Base-by-base conservation (phyloP, 1,140 invertebrate genomes). In the Pseudomyrmex flavicornis region DNA sequence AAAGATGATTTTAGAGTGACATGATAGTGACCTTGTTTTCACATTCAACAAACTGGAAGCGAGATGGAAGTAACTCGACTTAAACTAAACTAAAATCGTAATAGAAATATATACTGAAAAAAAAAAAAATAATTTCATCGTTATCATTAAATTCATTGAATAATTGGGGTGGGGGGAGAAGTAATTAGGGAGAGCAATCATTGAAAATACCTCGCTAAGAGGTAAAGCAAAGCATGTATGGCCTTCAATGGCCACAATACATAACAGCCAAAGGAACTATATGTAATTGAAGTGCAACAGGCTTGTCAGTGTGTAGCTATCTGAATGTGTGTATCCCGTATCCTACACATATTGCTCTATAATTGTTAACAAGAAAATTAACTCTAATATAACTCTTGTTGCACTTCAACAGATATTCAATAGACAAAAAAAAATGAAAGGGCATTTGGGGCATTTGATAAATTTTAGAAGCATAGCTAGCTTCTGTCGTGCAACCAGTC, bases 401-500 rank as follows among this genome's bases (percentile, higher is more conserved):
- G 90, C 91, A 90, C 91, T 92, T 92, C 90, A 91, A 92, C 77
- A 83, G 66, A 85, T 35, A 35, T 86, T 83, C 68, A 83, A 87
- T 85, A 88, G 83, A 91, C 68, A 84, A 84, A 90, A 83, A 86
- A 88, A 85, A 89, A 75, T 69, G 76, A 73, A 87, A 85, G 87
- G 89, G 85, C 35, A 35, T 86, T 88, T 65, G 87, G 88, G 87
- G 87, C 86, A 88, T 91, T 87, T 85, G 84, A 92, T 93, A 92
- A 91, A 35, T 90, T 92, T 89, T 80, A 90, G 91, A 90, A 92
- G 91, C 92, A 93, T 87, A 91, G 90, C 91, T 93, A 93, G 92
- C 90, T 92, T 92, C 88, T 88, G 88, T 93, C 92, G 93, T 93
- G 92, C 93, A 92, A 93, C 92, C 90, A 92, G 89, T 92, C 91